A percentile compares a stretch with the other conserved stretches of the same genome.
phyloP scores from a whole-genome alignment of 2,888 invertebrate genomes.

The Troides oblongomaculatus region DNA sequence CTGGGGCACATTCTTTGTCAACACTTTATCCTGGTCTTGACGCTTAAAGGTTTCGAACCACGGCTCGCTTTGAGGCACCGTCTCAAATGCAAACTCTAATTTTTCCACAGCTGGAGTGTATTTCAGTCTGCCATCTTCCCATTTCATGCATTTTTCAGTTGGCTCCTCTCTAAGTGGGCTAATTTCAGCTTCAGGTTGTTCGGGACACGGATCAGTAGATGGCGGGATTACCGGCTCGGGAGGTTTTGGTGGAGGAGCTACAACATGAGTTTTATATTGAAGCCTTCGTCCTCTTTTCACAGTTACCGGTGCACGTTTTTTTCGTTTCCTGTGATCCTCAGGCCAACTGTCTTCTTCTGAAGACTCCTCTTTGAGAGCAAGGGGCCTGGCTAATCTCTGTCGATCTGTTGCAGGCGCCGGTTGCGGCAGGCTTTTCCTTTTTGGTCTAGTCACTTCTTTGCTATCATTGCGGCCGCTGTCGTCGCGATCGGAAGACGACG shows the following conservation, averaged over 20 bases:
- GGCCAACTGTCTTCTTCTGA: constrained; percentile 73
- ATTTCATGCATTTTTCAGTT: constrained; percentile 64
- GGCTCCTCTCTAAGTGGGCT: constrained; percentile 58
- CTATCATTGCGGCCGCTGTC: constrained; percentile 39
- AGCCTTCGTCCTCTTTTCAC: constrained; percentile 45
- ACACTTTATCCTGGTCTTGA: constrained; percentile 85
- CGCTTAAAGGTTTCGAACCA: constrained; percentile 90
- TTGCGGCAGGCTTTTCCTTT: constrained; percentile 65
- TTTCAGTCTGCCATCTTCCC: constrained; percentile 70
- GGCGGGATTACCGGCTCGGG: constrained; percentile 35
- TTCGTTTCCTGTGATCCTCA: constrained; percentile 56
- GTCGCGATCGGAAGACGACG: constrained; percentile 80
- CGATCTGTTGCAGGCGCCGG: constrained; percentile 50
- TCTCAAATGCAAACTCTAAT: constrained; percentile 87
- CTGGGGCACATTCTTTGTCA: constrained; percentile 80
- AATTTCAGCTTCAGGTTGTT: constrained; percentile 39
- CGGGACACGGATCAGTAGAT: constrained; percentile 30
- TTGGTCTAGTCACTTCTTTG: constrained; percentile 51
- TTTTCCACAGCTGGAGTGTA: constrained; percentile 79
- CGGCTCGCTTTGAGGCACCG: constrained; percentile 85
- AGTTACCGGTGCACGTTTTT: constrained; percentile 48
- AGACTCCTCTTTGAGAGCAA: constrained; percentile 71
- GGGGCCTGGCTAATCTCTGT: constrained; percentile 60
- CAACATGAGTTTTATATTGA: constrained; percentile 33
- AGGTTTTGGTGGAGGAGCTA: constrained; percentile 36